Conservation (phyloP, 2,113 vertebrate species). For the Anarrhichthys ocellatus region DNA sequence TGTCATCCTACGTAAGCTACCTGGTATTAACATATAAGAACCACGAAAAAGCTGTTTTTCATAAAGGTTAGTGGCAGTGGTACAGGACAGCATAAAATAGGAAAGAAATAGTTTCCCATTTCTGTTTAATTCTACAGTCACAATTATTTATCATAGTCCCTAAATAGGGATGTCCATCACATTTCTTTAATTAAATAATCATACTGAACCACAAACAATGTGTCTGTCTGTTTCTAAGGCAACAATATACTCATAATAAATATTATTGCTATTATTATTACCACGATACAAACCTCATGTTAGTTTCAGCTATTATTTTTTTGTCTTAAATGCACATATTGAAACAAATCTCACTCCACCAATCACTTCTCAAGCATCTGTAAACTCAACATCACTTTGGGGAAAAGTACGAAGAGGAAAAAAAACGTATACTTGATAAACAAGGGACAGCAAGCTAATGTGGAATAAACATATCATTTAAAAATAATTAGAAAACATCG, state of each 20-base stretch:
- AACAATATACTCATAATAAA: background rate
- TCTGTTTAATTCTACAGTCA: slow-evolving; percentile 6
- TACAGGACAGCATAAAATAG: background rate
- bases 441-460: background rate
- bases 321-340: slow-evolving; percentile 10
- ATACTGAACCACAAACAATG: background rate
- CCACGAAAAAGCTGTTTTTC: slow-evolving; percentile 3
- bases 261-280: background rate
- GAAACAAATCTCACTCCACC: background rate
- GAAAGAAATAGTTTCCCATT: background rate
- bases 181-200: slow-evolving; percentile 5
- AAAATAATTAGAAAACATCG: background rate
- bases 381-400: background rate
- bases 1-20: background rate
- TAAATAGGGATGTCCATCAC: background rate
- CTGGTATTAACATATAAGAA: slow-evolving; percentile 8
- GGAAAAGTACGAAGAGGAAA: background rate
- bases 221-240: background rate
- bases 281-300: background rate
- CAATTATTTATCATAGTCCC: background rate
- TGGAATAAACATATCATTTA: background rate
- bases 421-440: background rate
- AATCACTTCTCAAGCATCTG: background rate
- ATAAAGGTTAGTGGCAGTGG: background rate
- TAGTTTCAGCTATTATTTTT: slow-evolving; percentile 7